Percentiles rank a stretch among this genome's conserved stretches.
These are phyloP conservation scores for Ophthalmolycus amberensis DNA, from an alignment of 2,113 vertebrate species.

Conservation along the genomic window DNA sequence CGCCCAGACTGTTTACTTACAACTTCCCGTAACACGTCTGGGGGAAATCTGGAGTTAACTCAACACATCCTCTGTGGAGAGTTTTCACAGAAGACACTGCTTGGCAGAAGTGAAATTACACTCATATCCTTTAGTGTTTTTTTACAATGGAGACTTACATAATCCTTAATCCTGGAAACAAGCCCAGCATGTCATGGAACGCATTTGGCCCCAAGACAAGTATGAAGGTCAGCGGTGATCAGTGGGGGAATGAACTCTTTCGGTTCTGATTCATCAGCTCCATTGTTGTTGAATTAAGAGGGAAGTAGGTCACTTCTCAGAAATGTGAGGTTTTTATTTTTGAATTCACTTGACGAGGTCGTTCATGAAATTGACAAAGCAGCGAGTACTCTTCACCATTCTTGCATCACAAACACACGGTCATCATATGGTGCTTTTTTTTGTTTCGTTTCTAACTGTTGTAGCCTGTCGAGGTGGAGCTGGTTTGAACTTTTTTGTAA, in stretches of 20 bases:
- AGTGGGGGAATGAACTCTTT: neutral
- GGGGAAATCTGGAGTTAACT: conserved; percentile 1
- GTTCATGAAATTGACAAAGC: neutral
- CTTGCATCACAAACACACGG: neutral
- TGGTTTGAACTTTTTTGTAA: neutral
- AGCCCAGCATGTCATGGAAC: neutral
- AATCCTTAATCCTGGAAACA: conserved; percentile 35
- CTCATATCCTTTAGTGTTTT: neutral
- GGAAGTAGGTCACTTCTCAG: conserved; percentile 11
- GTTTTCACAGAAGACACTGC: neutral
- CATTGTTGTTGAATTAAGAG: neutral
- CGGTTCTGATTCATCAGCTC: neutral
- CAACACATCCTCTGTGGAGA: neutral
- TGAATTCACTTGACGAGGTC: neutral
- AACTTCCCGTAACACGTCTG: conserved; percentile 15
- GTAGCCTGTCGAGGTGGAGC: neutral
- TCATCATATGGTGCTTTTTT: neutral
- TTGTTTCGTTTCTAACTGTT: neutral
- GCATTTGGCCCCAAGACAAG: neutral
- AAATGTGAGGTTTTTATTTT: neutral
- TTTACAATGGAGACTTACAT: neutral
- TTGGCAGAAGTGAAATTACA: neutral
- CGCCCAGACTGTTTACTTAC: conserved; percentile 1
- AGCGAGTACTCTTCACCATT: neutral
- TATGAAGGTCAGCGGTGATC: neutral